Percentiles rank a stretch among this genome's conserved stretches.
phyloP scores from a whole-genome alignment of 2,113 vertebrate genomes.

The Bambusicola thoracicus region DNA sequence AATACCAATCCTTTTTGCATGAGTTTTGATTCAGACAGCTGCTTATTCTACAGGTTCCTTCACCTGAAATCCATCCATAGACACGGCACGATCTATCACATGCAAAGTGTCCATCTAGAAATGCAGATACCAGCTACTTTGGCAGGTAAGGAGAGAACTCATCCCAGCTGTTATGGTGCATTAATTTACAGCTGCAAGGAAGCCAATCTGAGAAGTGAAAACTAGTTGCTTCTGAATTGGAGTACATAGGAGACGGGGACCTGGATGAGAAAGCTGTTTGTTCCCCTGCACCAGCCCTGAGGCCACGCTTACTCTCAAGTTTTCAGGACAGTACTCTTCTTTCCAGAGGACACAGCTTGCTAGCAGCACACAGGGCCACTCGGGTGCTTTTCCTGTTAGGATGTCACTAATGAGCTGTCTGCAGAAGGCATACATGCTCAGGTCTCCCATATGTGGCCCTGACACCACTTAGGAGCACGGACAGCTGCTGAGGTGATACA shows the following conservation, averaged over 20 bases:
- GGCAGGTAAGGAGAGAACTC: not conserved
- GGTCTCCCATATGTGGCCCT: not conserved
- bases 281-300: not conserved
- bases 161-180: not conserved
- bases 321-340: not conserved
- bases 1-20: not conserved
- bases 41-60: not conserved
- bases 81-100: rapidly evolving
- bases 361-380: not conserved
- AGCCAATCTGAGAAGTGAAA: not conserved
- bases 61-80: not conserved
- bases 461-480: rapidly evolving
- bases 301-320: not conserved
- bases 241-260: rapidly evolving
- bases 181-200: not conserved
- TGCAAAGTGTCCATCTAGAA: rapidly evolving
- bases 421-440: rapidly evolving
- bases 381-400: not conserved
- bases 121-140: not conserved
- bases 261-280: not conserved
- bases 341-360: not conserved
- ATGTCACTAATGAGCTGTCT: not conserved
- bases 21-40: not conserved
- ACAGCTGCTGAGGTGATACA: not conserved
- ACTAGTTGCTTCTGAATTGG: not conserved